Conservation (phyloP, 2,888 invertebrate species). For the Lacanobia wlatinum region DNA sequence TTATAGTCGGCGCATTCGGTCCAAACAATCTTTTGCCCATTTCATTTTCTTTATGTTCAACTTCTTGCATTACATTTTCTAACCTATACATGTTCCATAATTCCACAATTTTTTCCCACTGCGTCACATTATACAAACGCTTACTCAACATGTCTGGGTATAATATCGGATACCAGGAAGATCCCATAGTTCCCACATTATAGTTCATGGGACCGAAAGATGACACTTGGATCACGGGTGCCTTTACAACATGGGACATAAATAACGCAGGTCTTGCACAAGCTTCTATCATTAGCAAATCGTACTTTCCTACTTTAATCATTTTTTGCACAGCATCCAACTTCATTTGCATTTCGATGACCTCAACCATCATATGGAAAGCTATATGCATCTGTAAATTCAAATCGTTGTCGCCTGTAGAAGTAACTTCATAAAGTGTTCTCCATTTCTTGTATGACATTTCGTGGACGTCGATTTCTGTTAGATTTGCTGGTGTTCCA, state of each 20-base stretch:
- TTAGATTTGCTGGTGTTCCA: slow-evolving; percentile 70
- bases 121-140: slow-evolving; percentile 65
- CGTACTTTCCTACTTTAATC: slow-evolving; percentile 25
- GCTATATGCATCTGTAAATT: background rate
- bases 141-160: slow-evolving; percentile 64
- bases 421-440: slow-evolving; percentile 19
- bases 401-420: slow-evolving; percentile 5
- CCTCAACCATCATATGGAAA: background rate
- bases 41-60: slow-evolving; percentile 54
- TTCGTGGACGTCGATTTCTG: slow-evolving; percentile 74
- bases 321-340: slow-evolving; percentile 11
- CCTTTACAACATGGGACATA: slow-evolving; percentile 14
- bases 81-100: slow-evolving; percentile 52
- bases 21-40: slow-evolving; percentile 67
- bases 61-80: slow-evolving; percentile 34
- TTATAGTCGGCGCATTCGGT: slow-evolving; percentile 59
- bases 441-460: slow-evolving; percentile 64
- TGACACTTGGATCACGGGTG: slow-evolving; percentile 64
- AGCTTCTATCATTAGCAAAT: slow-evolving; percentile 31
- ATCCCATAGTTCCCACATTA: slow-evolving; percentile 64
- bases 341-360: slow-evolving; percentile 11
- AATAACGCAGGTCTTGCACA: slow-evolving; percentile 15
- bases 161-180: slow-evolving; percentile 67
- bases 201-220: slow-evolving; percentile 63
- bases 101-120: slow-evolving; percentile 70